Evolutionary conservation across 1,140 invertebrate species (phyloP).

Genomic region (Cyclina sinensis): DNA sequence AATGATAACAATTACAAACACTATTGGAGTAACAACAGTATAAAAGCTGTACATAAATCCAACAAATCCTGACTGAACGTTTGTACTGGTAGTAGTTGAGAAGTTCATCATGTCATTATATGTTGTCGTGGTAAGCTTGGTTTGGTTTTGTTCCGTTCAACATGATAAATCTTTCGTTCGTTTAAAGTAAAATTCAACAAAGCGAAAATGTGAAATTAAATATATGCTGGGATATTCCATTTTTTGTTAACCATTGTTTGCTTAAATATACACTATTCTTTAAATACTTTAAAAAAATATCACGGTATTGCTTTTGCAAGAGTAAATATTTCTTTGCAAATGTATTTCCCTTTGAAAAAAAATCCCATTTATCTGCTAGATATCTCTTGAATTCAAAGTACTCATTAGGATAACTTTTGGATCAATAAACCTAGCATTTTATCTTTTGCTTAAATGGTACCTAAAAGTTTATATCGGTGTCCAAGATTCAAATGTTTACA

Average conservation of each 20-base stretch:
- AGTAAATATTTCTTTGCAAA: too few relatives aligned
- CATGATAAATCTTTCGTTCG: background rate
- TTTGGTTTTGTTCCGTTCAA: background rate
- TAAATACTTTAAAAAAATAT: too few relatives aligned
- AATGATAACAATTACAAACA: conserved; percentile 37
- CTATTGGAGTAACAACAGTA: conserved; percentile 16
- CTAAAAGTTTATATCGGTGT: too few relatives aligned
- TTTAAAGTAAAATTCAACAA: background rate
- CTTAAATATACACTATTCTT: background rate
- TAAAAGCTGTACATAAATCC: conserved; percentile 25
- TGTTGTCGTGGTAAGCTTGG: background rate
- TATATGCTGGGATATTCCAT: background rate
- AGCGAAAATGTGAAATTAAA: too few relatives aligned
- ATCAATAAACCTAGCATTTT: too few relatives aligned
- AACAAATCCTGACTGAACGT: background rate
- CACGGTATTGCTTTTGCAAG: too few relatives aligned
- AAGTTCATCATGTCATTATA: background rate
- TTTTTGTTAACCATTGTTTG: background rate
- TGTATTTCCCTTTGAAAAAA: background rate
- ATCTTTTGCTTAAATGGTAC: too few relatives aligned
- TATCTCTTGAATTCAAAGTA: background rate
- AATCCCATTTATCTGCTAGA: background rate
- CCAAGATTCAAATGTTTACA: too few relatives aligned
- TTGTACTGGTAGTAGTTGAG: background rate
- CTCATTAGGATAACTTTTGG: too few relatives aligned